A percentile compares a stretch with the other conserved stretches of the same genome.
phyloP scores from a whole-genome alignment of 2,113 vertebrate genomes.

The Rhinichthys klamathensis region DNA sequence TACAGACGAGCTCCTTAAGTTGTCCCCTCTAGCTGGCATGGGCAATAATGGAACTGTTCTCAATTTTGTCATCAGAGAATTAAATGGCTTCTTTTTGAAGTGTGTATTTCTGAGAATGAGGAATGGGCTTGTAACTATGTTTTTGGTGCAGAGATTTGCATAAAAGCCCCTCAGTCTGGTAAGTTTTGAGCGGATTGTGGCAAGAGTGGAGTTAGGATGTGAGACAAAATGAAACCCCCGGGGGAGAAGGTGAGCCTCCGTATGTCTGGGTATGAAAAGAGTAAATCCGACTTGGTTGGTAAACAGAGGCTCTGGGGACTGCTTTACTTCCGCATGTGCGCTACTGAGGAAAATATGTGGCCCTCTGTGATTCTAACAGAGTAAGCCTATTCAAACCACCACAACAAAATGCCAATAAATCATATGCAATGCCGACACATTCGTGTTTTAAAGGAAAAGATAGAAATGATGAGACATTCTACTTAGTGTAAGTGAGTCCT shows the following conservation, averaged over 20 bases:
- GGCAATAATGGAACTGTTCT: slow-evolving; percentile 67
- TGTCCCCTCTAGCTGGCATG: slow-evolving; percentile 65
- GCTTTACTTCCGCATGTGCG: slow-evolving; percentile 67
- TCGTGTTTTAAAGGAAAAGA: slow-evolving; percentile 49
- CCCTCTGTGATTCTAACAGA: slow-evolving; percentile 77
- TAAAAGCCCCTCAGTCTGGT: slow-evolving; percentile 76
- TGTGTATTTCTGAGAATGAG: slow-evolving; percentile 64
- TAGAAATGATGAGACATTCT: neutral
- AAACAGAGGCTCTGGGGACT: slow-evolving; percentile 80
- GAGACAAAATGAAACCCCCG: slow-evolving; percentile 76
- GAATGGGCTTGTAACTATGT: slow-evolving; percentile 73
- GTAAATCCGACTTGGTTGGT: slow-evolving; percentile 80
- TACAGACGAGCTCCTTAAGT: slow-evolving; percentile 70
- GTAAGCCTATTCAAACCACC: slow-evolving; percentile 75
- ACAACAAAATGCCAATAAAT: slow-evolving; percentile 74
- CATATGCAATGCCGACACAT: slow-evolving; percentile 50
- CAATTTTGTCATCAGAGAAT: slow-evolving; percentile 71
- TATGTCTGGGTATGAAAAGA: slow-evolving; percentile 74
- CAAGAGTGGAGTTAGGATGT: slow-evolving; percentile 73
- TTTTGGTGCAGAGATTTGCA: slow-evolving; percentile 76
- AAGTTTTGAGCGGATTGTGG: slow-evolving; percentile 77
- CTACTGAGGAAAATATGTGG: slow-evolving; percentile 67
- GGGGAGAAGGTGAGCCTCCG: slow-evolving; percentile 75
- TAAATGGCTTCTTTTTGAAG: slow-evolving; percentile 79
- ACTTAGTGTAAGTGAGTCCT: neutral